Conservation (phyloP, 2,888 invertebrate genomes). For the Eilema depressum region DNA sequence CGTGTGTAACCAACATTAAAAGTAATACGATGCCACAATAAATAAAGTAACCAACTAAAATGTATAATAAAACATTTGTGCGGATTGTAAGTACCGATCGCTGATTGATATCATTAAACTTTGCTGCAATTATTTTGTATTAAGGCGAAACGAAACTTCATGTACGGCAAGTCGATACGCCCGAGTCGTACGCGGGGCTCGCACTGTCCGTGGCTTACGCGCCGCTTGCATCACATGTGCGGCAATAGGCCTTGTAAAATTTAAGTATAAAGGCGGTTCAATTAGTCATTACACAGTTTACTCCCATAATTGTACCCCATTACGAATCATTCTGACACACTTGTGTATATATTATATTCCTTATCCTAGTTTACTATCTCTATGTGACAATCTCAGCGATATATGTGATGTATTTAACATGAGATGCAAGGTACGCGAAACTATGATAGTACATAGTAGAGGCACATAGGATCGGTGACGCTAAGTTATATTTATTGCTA, state of each 20-base stretch:
- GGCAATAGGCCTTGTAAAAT: constrained; percentile 27
- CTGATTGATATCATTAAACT: constrained; percentile 34
- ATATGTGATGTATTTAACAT: constrained; percentile 42
- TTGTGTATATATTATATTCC: constrained; percentile 27
- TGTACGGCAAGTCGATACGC: constrained; percentile 27
- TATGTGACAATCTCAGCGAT: constrained; percentile 41
- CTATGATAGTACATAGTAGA: background rate
- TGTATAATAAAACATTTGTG: constrained; percentile 73
- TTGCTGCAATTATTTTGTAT: constrained; percentile 39
- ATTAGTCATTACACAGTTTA: constrained; percentile 13
- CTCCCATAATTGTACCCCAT: constrained; percentile 15
- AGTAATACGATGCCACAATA: constrained; percentile 71
- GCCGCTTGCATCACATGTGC: constrained; percentile 11
- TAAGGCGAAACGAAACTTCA: constrained; percentile 33
- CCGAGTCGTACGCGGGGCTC: constrained; percentile 26
- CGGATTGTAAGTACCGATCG: constrained; percentile 80
- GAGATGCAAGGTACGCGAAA: constrained; percentile 12
- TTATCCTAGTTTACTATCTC: constrained; percentile 40
- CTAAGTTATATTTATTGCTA: constrained; percentile 40
- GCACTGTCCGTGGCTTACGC: constrained; percentile 8
- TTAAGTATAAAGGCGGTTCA: constrained; percentile 28
- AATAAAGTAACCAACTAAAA: constrained; percentile 73
- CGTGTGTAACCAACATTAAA: constrained; percentile 62
- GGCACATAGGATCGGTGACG: background rate
- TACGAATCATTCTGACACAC: constrained; percentile 13